phyloP scores from a whole-genome alignment of 2,113 vertebrate species.

The Tursiops truncatus region DNA sequence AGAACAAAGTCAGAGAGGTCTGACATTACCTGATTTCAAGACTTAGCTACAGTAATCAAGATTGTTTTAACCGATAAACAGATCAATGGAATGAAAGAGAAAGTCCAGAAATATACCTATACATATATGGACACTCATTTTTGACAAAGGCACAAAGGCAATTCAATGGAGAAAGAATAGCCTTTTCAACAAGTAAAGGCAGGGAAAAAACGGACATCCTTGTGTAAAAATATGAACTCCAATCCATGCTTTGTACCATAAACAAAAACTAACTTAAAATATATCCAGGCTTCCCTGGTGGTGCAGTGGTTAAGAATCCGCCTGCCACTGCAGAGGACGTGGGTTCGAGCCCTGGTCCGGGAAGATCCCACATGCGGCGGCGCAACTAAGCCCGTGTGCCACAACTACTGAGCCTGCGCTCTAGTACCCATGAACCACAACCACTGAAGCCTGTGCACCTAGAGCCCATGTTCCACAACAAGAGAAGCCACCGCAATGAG shows the following conservation, averaged over 20 bases:
- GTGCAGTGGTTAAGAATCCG: no score
- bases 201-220: background rate
- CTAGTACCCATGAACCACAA: no score
- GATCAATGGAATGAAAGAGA: background rate
- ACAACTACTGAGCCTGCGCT: no score
- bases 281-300: background rate
- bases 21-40: background rate
- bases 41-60: no score
- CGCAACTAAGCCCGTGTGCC: no score
- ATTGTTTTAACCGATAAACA: background rate
- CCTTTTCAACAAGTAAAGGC: background rate
- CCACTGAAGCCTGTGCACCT: no score
- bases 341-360: no score
- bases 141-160: background rate
- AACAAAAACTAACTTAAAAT: background rate
- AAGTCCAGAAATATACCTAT: background rate
- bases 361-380: no score
- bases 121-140: background rate
- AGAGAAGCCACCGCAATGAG: no score
- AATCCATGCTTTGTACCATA: background rate
- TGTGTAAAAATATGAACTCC: background rate
- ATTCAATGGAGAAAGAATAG: background rate
- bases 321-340: no score
- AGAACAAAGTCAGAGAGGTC: background rate
- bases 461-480: no score